These are phyloP conservation scores for Entomyzon cyanotis DNA, from an alignment of 2,113 vertebrate species.

Conservation along the genomic window DNA sequence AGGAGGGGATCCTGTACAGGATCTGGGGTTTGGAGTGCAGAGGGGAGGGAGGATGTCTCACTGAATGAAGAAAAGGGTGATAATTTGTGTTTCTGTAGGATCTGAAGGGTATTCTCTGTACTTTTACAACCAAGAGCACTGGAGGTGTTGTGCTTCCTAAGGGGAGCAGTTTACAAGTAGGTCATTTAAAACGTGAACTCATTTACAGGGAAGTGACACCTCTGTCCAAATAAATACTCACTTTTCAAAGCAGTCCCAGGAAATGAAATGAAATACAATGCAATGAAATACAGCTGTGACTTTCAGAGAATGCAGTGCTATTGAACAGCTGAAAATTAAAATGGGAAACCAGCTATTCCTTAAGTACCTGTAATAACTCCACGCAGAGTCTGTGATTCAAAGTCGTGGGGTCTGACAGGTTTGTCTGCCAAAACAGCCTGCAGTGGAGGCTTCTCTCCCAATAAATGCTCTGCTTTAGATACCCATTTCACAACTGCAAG, in stretches of 20 bases:
- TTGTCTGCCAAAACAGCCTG: conserved; percentile 22
- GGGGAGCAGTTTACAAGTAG: neutral
- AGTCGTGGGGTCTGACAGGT: conserved; percentile 10
- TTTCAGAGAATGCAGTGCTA: neutral
- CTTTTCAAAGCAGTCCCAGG: neutral
- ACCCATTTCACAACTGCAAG: neutral
- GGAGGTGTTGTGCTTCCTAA: neutral
- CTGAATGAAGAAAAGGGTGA: neutral
- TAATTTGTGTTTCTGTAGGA: neutral
- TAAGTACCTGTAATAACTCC: conserved; percentile 35
- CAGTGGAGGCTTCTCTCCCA: neutral
- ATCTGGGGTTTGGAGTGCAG: fast-evolving
- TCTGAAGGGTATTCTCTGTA: neutral
- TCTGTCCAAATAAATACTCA: neutral
- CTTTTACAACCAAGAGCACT: neutral
- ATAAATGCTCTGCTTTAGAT: neutral
- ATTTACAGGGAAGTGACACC: neutral
- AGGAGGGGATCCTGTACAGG: neutral
- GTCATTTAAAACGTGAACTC: conserved; percentile 8
- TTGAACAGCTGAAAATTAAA: conserved; percentile 29
- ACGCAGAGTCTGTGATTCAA: neutral
- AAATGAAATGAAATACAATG: neutral
- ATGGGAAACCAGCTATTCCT: conserved; percentile 28
- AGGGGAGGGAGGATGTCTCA: neutral
- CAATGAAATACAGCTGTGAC: neutral